Base-by-base conservation (phyloP, 2,888 invertebrate genomes). In the Fissipunctia ypsillon region DNA sequence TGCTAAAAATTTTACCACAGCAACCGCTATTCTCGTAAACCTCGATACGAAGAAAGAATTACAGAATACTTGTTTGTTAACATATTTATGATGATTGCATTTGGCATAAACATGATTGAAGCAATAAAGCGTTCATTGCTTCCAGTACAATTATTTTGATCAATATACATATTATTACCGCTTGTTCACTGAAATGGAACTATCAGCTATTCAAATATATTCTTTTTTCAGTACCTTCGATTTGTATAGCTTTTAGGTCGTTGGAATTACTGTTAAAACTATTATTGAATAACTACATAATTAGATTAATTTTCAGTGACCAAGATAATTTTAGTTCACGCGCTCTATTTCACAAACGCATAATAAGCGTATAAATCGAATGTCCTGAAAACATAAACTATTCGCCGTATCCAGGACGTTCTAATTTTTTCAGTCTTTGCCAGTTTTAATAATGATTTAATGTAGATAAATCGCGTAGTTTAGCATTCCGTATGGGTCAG, bases 401-500 rank as follows among this genome's bases (percentile, higher is more conserved):
- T 71, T 64, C 43, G 22, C 57, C 1, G 41, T 68, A 68, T 73
- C 48, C 73, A 83, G 76, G 76, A 68, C 76, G 76, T 50, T 70
- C 73, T 19, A 56, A 12, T 69, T 81, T 80, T 77, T 84, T 61
- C 38, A 28, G 50, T 22, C 5, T 59, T 76, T 66, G 57, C 72
- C 43, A 25, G 54, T 71, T 67, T 71, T 80, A 69, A 68, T 74
- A 68, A 63, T 28, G 70, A 59, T 60, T 83, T 84, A 76, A 73
- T 72, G 69, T 43, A 77, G 75, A 80, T 80, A 78, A 81, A 80
- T 81, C 76, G 69, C 71, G 74, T 83, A 82, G 76, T 80, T 82
- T 78, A 75, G 80, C 83, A 87, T 88, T 87, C 83, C 73, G 83
- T 83, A 86, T 84, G 80, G 84, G 82, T 87, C 86, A 89, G 85